Percentiles rank a stretch among this genome's conserved stretches.
These are phyloP conservation scores for Phyllostomus discolor DNA, from an alignment of 2,113 vertebrate species.

Conservation along the genomic window DNA sequence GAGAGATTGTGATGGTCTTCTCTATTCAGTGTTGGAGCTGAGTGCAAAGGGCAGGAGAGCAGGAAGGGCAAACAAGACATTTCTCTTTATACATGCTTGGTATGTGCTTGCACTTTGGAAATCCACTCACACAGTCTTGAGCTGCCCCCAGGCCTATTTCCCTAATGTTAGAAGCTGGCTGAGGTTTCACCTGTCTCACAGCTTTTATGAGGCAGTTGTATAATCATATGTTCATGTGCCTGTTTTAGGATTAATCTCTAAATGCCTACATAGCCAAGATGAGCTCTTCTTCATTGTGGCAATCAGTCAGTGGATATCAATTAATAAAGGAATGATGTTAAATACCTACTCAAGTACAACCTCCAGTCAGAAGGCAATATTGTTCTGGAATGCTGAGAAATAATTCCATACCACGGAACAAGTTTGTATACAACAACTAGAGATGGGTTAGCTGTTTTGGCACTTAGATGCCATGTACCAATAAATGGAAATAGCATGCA, in stretches of 20 bases:
- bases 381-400: background rate
- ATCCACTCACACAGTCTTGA: background rate
- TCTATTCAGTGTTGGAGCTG: background rate
- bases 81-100: background rate
- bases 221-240: background rate
- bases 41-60: too few species aligned
- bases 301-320: background rate
- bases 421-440: background rate
- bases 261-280: background rate
- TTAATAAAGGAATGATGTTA: background rate
- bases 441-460: background rate
- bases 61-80: background rate
- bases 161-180: background rate
- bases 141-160: background rate
- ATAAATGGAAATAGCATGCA: background rate
- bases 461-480: background rate
- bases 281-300: background rate
- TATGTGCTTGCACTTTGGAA: background rate
- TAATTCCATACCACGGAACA: background rate
- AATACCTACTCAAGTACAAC: background rate
- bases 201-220: background rate
- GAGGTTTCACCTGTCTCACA: background rate
- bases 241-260: background rate
- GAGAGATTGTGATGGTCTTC: background rate
- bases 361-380: background rate